A percentile compares a stretch with the other conserved stretches of the same genome.
Evolutionary conservation across 1,140 invertebrate species (phyloP).

Genomic region (Sinella curviseta): DNA sequence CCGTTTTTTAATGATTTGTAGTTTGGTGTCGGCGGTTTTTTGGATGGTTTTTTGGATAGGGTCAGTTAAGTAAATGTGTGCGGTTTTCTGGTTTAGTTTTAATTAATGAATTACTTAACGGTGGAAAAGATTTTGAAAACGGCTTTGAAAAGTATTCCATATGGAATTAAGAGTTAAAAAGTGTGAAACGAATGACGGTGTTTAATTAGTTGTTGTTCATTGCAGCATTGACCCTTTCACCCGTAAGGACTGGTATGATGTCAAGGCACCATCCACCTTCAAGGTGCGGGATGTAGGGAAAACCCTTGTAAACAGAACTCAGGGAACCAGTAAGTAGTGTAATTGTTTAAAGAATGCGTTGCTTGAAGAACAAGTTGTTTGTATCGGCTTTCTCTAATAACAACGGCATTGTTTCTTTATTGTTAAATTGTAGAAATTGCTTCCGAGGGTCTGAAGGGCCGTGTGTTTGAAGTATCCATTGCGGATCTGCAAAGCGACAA

Average conservation of each 20-base stretch:
- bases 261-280: constrained; percentile 97
- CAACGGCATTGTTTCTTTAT: too few species aligned
- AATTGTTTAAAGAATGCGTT: background rate
- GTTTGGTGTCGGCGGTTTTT: too few species aligned
- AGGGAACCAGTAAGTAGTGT: constrained; percentile 77
- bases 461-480: constrained; percentile 96
- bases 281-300: constrained; percentile 94
- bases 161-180: background rate
- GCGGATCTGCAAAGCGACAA: constrained; percentile 94
- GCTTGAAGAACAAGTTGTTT: constrained; percentile 25
- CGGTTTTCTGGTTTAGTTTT: background rate
- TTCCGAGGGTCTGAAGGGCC: constrained; percentile 94
- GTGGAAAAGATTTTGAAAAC: too few species aligned
- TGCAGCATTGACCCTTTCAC: constrained; percentile 97
- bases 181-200: background rate
- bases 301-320: constrained; percentile 96
- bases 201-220: background rate
- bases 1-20: too few species aligned
- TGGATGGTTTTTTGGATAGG: constrained; percentile 29
- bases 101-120: too few species aligned
- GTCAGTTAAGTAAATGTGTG: background rate
- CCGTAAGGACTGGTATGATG: constrained; percentile 99
- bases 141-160: too few species aligned
- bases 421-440: constrained; percentile 94
- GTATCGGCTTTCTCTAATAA: background rate